A percentile compares a stretch with the other conserved stretches of the same genome.
Evolutionary conservation across 2,888 invertebrate species (phyloP).

Genomic region (Drosophila flavopinicola): DNA sequence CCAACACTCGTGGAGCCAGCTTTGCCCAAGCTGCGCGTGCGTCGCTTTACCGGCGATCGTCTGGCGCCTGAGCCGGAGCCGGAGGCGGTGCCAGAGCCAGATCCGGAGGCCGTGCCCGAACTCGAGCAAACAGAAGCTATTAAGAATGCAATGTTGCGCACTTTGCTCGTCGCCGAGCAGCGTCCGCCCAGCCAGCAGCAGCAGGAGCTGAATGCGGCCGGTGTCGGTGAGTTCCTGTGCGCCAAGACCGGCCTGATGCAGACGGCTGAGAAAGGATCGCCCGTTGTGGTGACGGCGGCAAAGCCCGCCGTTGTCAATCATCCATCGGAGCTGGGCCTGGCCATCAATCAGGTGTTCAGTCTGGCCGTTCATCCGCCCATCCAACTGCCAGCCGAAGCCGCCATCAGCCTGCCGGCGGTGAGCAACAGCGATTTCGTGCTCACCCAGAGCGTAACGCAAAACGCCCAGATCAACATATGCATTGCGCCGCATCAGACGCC

Average conservation of each 20-base stretch:
- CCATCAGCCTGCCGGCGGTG: neutral
- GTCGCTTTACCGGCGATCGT: constrained; percentile 78
- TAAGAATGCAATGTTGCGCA: constrained; percentile 39
- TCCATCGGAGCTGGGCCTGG: constrained; percentile 49
- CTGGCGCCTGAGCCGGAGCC: constrained; percentile 14
- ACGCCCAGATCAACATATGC: constrained; percentile 63
- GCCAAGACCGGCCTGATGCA: constrained; percentile 37
- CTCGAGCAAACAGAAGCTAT: no score
- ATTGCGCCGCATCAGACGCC: constrained; percentile 35
- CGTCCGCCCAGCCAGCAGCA: constrained; percentile 47
- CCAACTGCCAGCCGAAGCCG: neutral
- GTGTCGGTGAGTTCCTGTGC: constrained; percentile 42
- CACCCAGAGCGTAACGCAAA: constrained; percentile 29
- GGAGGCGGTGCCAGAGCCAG: neutral
- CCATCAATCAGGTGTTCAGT: constrained; percentile 65
- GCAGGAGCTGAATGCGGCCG: constrained; percentile 35
- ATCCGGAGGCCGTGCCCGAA: no score
- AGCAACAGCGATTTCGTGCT: constrained; percentile 38
- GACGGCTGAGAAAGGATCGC: neutral
- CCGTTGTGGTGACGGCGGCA: neutral
- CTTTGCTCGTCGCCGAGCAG: constrained; percentile 44
- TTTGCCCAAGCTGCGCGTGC: constrained; percentile 65
- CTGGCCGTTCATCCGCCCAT: constrained; percentile 7
- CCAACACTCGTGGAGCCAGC: neutral
- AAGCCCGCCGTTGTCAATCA: constrained; percentile 18